Base-by-base conservation (phyloP, 2,113 vertebrate genomes). In the Malaclemys terrapin region DNA sequence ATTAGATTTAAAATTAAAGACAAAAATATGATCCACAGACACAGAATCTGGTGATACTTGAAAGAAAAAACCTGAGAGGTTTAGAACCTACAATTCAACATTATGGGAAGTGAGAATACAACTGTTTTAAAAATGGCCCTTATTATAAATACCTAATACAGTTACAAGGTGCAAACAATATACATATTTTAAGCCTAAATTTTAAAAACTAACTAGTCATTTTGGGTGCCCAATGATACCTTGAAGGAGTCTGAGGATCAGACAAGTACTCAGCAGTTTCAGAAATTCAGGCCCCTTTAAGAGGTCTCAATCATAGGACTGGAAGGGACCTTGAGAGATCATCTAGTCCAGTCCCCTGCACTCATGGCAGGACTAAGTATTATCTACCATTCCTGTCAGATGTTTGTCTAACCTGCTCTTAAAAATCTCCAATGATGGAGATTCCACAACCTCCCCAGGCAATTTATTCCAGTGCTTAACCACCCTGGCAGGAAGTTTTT, bases 61-160 rank as follows among this genome's bases (percentile, higher is more conserved):
- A 45, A 91, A 92, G 38, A 82, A 92, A 56, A 22, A 86, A 31
- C 62, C 53, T 75, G 62, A 19, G 25, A 45, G 29, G 7, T 82
- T 96, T 89, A 87, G 94, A 91, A 84, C 25, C 5, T 20, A 81
- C 5, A 24, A 78, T 83, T 80, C 82, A 89, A 88, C 82, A 53
- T 57, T 27, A 87, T 81, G 24, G 11, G 59, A 31, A 52, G 57
- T 57, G 54, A 78, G 83, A 62, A 56, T 22, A 52, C 11, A 2
- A 14, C 49, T 13, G 35, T 69, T n/a, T 20, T n/a, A 20, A 69
- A 69, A 69, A 69, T 38, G n/a, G 35, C 31, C 16, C 19, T 20
- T 69, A 17, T 69, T 38, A n/a, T 69, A 69, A 69, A 38, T 38
- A 38, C 6, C 17, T n/a, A 69, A 38, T 38, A 69, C 35, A 69